A percentile compares a stretch with the other conserved stretches of the same genome.
Evolutionary conservation across 2,797 vertebrate species (phyloP).

Genomic region (Lepilemur ruficaudatus): DNA sequence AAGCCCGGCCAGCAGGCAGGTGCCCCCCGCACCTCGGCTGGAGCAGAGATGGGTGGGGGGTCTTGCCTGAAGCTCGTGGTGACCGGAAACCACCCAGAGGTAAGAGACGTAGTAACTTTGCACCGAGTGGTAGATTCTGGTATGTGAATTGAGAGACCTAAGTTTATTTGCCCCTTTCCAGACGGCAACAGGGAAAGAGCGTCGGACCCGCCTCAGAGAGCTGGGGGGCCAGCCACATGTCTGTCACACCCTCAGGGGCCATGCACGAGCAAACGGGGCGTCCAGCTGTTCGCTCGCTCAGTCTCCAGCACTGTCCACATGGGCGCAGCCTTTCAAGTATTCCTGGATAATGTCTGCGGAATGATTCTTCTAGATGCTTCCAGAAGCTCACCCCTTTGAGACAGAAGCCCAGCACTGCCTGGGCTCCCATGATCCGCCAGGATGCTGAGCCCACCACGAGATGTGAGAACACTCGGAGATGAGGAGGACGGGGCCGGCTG

Average conservation of each 20-base stretch:
- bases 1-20: not conserved
- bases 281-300: rapidly evolving
- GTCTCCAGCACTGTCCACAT: no score
- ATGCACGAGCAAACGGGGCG: rapidly evolving
- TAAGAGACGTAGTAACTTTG: rapidly evolving
- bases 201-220: no score
- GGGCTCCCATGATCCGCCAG: not conserved
- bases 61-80: rapidly evolving
- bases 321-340: not conserved
- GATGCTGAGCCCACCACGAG: not conserved
- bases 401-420: not conserved
- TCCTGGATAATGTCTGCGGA: not conserved
- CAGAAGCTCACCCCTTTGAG: not conserved
- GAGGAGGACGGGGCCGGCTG: rapidly evolving
- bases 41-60: rapidly evolving
- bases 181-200: rapidly evolving
- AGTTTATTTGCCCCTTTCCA: not conserved
- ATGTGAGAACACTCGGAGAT: rapidly evolving
- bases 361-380: not conserved
- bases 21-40: rapidly evolving
- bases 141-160: rapidly evolving
- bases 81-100: not conserved
- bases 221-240: rapidly evolving
- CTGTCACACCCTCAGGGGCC: not conserved
- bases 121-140: no score